Percentiles rank a stretch among this genome's conserved stretches.
Conservation (phyloP, 1,140 invertebrate species). For the Drosophila kurseongensis region DNA sequence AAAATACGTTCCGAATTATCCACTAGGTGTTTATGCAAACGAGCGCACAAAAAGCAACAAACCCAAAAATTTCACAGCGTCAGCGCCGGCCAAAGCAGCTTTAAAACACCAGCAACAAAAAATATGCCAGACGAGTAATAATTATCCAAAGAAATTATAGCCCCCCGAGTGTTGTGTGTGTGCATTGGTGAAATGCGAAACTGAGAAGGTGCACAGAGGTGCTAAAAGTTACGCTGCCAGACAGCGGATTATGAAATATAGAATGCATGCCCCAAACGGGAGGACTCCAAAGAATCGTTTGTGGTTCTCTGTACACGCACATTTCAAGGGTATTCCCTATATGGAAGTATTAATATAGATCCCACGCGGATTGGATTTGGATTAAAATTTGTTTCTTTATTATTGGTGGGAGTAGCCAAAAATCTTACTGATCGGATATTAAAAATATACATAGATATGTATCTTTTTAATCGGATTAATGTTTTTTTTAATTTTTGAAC, state of each 20-base stretch:
- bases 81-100: constrained; percentile 48
- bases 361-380: not conserved
- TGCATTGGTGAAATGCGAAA: constrained; percentile 50
- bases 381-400: constrained; percentile 8
- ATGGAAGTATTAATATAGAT: not conserved
- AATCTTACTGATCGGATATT: not conserved
- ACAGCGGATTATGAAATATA: constrained; percentile 55
- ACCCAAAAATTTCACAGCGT: constrained; percentile 57
- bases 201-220: constrained; percentile 44
- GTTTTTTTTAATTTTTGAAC: not conserved
- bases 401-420: not conserved
- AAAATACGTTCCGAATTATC: constrained; percentile 53
- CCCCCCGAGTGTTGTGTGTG: constrained; percentile 22
- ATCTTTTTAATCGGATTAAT: constrained; percentile 1
- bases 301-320: constrained; percentile 2
- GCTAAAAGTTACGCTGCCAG: constrained; percentile 57
- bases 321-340: constrained; percentile 8
- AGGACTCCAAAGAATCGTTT: constrained; percentile 13
- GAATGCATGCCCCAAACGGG: constrained; percentile 21
- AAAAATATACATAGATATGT: not conserved
- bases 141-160: constrained; percentile 74
- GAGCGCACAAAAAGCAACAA: constrained; percentile 37
- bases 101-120: constrained; percentile 27
- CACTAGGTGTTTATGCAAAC: constrained; percentile 66
- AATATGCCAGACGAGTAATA: constrained; percentile 60